Base-by-base conservation (phyloP, 2,113 vertebrate species). In the Lagenorhynchus albirostris region DNA sequence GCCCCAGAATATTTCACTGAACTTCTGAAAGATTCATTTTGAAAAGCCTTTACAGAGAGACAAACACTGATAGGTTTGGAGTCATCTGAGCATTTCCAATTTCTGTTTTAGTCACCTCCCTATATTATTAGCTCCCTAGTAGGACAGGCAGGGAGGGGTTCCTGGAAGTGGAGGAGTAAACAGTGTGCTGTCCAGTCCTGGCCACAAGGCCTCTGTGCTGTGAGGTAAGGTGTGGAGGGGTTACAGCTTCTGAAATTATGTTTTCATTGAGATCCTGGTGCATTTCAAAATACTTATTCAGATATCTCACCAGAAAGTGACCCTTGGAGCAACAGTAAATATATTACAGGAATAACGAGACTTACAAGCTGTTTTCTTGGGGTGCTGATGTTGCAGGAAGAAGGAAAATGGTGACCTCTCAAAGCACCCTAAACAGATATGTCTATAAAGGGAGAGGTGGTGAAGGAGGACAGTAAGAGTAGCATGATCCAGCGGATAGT, bases 1-100 rank as follows among this genome's bases (percentile, higher is more conserved):
- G 62, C 58, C 73, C 0, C 0, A 93, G 89, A 93, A 74, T 84
- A 89, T 82, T 88, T 83, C 36, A 58, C 41, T 95, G 71, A 95
- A 86, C 14, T 93, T 68, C 91, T 89, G 90, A 90, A 97, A 98
- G 95, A 17, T 33, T 36, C 50, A n/a, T 90, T 93, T 84, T 95
- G 89, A 94, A 94, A 97, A 70, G 33, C 41, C 29, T 94, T 79
- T 92, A 67, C 18, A 41, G 77, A 85, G 92, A 96, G 63, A 89
- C 95, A 97, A 97, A 80, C 17, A 77, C 41, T 44, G n/a, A 53
- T n/a, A 67, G 71, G 25, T 81, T 71, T 97, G 89, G 73, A 97
- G 73, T 74, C 80, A 93, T 62, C 67, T 44, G 89, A 98, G 10
- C 83, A 70, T 86, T 97, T 95, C 44, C 70, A 47, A 17, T 89